Base-by-base conservation (phyloP, 2,888 invertebrate species). In the Zygothrica quintamaculata region DNA sequence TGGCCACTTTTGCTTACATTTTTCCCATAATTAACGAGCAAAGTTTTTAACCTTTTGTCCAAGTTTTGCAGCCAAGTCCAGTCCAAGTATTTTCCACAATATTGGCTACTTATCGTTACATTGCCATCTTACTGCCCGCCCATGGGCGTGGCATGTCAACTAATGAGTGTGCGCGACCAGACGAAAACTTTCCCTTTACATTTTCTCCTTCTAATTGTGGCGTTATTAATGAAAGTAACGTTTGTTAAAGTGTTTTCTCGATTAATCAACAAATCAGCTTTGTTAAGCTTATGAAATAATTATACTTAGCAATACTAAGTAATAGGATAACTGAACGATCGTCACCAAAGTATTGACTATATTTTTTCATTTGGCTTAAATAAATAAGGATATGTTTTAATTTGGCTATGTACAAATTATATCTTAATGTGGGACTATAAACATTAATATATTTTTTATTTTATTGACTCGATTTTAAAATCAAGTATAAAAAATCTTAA, bases 21-120 rank as follows among this genome's bases (percentile, higher is more conserved):
- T 53, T 57, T 57, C 37, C 57, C 74, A 84, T 81, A 77, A 84
- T 82, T 82, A 82, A 82, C 78, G 85, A 82, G 67, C 64, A 65
- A 84, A 82, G 74, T 82, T 84, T 70, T 65, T 47, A 73, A 65
- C 70, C 77, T 79, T 81, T 84, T 82, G 73, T 79, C 64, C 48
- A 69, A 73, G 73, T 77, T 81, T 71, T 58, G 42, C 50, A 50
- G 43, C 18, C 46, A 7, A 22, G 34, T 13, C 12, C 33, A 13
- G 59, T 44, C 50, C 40, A 39, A 53, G 56, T 47, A 73, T 65
- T 77, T 72, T 59, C 62, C 61, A 77, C 61, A 64, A 57, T 65
- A 82, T 76, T 71, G 74, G 58, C 58, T 61, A 43, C 79, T 82
- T 79, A 82, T 79, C 79, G 82, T 37, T 47, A 55, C 56, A 65